Percentiles rank a stretch among this genome's conserved stretches.
Conservation (phyloP, 2,797 vertebrate genomes). For the Rhynchonycteris naso region DNA sequence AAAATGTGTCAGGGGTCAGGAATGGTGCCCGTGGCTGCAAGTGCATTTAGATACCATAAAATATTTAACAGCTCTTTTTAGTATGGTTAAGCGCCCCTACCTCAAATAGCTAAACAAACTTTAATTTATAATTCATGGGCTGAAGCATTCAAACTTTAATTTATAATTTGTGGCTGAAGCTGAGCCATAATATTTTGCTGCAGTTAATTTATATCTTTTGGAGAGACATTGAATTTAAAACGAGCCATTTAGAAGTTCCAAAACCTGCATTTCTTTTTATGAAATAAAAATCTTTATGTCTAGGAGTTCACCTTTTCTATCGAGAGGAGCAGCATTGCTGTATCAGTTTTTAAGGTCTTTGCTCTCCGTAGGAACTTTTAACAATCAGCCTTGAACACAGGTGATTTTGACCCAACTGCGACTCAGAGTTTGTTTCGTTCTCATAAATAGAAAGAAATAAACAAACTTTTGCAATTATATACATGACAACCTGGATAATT, state of each 20-base stretch:
- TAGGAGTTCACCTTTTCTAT: neutral
- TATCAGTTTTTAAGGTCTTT: neutral
- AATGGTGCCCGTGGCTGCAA: slow-evolving; percentile 51
- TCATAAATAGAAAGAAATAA: neutral
- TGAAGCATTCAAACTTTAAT: slow-evolving; percentile 51
- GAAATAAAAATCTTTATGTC: slow-evolving; percentile 38
- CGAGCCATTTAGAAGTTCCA: slow-evolving; percentile 24
- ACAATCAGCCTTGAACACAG: neutral
- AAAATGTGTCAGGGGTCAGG: slow-evolving; percentile 59
- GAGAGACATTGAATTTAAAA: slow-evolving; percentile 54
- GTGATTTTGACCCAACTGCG: neutral
- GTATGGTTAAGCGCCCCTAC: neutral
- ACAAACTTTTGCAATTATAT: neutral
- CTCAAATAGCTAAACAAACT: slow-evolving; percentile 55
- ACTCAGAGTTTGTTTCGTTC: neutral
- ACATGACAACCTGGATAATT: neutral
- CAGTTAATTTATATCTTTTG: slow-evolving; percentile 42
- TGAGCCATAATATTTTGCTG: slow-evolving; percentile 15
- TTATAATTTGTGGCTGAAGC: slow-evolving; percentile 47
- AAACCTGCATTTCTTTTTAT: slow-evolving; percentile 30
- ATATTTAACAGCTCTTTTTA: slow-evolving; percentile 50
- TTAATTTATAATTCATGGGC: slow-evolving; percentile 65
- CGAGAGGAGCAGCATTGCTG: neutral
- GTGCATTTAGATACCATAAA: slow-evolving; percentile 65
- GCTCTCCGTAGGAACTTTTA: neutral